Base-by-base conservation (phyloP, 2,797 vertebrate species). In the Sebastolobus altivelis region DNA sequence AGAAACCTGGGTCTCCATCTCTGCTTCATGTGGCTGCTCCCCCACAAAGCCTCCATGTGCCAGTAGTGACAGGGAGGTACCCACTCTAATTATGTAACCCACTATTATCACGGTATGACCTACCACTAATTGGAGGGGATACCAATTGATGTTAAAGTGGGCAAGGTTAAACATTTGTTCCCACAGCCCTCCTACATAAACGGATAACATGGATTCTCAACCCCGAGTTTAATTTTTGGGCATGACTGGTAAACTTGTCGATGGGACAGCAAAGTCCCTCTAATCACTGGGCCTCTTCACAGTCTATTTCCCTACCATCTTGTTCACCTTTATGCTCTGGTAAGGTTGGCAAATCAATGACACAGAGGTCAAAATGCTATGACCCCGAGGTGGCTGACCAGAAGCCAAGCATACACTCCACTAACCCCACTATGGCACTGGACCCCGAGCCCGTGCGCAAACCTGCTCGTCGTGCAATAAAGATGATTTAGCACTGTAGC, bases 401-500 rank as follows among this genome's bases (percentile, higher is more conserved):
- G 77, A 84, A 74, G 86, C 77, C 79, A 52, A 79, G 33, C 87
- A 82, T 70, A 75, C 54, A 79, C 80, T 90, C 77, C 29, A 55
- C 76, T 76, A 66, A 55, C 78, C 73, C 67, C 22, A 11, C 66
- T 35, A 63, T 72, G 81, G 84, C 81, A 83, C 82, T 14, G 70
- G 85, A 86, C 81, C 80, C 85, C 43, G 61, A 80, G 67, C 69
- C 81, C 85, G 81, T 43, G 76, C 65, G 84, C 87, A 89, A 94
- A 92, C 86, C 90, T 93, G 94, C 94, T 92, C 87, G 83, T 91
- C 52, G 84, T 93, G 94, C 94, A 94, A 94, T 94, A 94, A 93
- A 94, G 93, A 94, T 95, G 94, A 96, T 96, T 95, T 95, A 96
- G 92, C 92, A 88, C 92, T 81, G 93, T 82, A 93, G 93, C 91